Conservation (phyloP, 2,113 vertebrate species). For the Grantiella picta region DNA sequence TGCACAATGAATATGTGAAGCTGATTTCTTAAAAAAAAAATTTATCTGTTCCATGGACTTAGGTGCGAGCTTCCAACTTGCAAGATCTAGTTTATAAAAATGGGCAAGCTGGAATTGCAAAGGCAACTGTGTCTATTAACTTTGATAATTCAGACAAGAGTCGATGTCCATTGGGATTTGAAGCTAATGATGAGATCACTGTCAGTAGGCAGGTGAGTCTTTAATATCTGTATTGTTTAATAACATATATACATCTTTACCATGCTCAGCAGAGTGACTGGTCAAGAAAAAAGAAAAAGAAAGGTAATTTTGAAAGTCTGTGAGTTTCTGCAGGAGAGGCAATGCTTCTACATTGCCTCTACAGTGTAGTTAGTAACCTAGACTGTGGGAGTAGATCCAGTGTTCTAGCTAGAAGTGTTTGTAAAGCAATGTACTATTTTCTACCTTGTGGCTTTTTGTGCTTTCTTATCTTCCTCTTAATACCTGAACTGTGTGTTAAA, state of each 20-base stretch:
- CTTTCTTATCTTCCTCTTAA: not conserved
- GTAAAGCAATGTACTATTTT: not conserved
- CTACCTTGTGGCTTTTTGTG: not conserved
- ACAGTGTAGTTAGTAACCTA: not conserved
- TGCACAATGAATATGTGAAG: not conserved
- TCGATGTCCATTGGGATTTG: slow-evolving; percentile 90
- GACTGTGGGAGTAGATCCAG: not conserved
- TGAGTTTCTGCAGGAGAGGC: not conserved
- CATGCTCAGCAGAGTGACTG: not conserved
- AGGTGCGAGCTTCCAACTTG: slow-evolving; percentile 91
- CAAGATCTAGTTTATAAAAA: slow-evolving; percentile 96
- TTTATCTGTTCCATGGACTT: not conserved
- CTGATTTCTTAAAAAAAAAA: not conserved
- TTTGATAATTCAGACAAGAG: slow-evolving; percentile 96
- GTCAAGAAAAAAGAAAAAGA: not conserved
- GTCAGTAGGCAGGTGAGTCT: slow-evolving; percentile 89
- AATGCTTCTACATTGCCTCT: not conserved
- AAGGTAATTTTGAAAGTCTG: not conserved
- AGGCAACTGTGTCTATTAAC: slow-evolving; percentile 88
- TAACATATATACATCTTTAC: not conserved
- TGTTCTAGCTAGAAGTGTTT: not conserved
- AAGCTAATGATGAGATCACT: slow-evolving; percentile 87
- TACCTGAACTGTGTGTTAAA: not conserved
- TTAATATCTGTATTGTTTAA: not conserved
- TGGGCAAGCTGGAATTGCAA: slow-evolving; percentile 91